Conservation (phyloP, 64 coral and sea anemone species). For the Porites lutea region DNA sequence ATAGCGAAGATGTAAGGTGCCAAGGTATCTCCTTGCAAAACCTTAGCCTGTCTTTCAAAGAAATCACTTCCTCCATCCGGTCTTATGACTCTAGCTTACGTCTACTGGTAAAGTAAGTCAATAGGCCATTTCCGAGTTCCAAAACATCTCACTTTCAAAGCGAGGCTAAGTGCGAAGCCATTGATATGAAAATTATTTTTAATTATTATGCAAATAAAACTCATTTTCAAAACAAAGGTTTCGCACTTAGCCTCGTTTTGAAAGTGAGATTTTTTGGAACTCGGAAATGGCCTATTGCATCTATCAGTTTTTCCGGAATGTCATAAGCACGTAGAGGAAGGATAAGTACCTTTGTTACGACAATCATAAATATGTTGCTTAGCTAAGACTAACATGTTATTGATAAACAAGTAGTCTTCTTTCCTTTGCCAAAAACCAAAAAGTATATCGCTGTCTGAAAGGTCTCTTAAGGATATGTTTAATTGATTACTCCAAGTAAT, state of each 20-base stretch:
- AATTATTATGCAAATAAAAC: no score
- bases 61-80: conserved; percentile 36
- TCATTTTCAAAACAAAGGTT: no score
- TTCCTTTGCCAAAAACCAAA: neutral
- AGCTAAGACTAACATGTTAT: neutral
- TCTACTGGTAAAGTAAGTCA: conserved; percentile 9
- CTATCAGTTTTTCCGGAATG: conserved; percentile 1
- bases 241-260: no score
- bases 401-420: neutral
- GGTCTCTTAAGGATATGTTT: neutral
- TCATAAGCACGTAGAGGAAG: neutral
- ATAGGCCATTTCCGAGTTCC: neutral
- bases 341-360: neutral
- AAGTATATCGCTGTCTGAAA: neutral
- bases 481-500: no score
- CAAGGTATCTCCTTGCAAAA: conserved; percentile 41
- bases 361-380: conserved; percentile 17
- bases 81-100: conserved; percentile 44
- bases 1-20: conserved; percentile 38
- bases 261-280: no score
- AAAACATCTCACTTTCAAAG: no score
- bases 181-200: no score
- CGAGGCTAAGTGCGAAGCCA: no score
- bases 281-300: no score
- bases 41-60: conserved; percentile 42